These are phyloP conservation scores for Conus betulinus DNA, from an alignment of 1,140 invertebrate genomes.

Conservation along the genomic window DNA sequence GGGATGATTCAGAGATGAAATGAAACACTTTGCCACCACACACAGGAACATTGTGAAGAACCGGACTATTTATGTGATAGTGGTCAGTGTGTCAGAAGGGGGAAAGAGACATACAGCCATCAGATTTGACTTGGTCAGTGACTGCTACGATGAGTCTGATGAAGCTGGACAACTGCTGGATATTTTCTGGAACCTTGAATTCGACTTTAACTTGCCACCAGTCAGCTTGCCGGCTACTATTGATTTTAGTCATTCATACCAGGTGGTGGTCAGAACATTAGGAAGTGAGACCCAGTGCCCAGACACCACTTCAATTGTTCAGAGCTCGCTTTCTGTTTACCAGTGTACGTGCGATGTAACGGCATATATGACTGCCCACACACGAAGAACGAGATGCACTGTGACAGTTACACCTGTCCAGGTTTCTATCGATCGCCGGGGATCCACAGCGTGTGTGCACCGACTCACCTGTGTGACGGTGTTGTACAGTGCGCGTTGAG, in stretches of 20 bases:
- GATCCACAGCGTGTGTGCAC: conserved; percentile 20
- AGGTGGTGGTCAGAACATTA: not conserved
- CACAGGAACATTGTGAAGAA: not conserved
- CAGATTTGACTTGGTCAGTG: not conserved
- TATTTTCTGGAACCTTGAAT: not conserved
- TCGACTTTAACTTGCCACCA: not conserved
- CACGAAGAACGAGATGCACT: conserved; percentile 4
- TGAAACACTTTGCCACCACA: not conserved
- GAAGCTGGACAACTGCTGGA: not conserved
- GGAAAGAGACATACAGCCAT: not conserved
- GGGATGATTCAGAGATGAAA: conserved; percentile 1
- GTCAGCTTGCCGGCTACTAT: not conserved
- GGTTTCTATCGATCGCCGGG: conserved; percentile 33
- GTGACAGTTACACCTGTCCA: conserved; percentile 31
- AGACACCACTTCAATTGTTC: not conserved
- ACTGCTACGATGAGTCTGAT: not conserved
- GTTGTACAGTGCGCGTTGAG: conserved; percentile 23
- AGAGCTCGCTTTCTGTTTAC: not conserved
- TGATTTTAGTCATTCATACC: not conserved
- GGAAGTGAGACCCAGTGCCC: not conserved
- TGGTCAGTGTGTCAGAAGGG: not conserved
- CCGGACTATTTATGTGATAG: not conserved
- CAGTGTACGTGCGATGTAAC: conserved; percentile 21
- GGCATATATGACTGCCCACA: conserved; percentile 14
- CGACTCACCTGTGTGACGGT: conserved; percentile 20